Evolutionary conservation across 2,113 vertebrate genomes (phyloP).

Genomic region (Dasyornis broadbenti): DNA sequence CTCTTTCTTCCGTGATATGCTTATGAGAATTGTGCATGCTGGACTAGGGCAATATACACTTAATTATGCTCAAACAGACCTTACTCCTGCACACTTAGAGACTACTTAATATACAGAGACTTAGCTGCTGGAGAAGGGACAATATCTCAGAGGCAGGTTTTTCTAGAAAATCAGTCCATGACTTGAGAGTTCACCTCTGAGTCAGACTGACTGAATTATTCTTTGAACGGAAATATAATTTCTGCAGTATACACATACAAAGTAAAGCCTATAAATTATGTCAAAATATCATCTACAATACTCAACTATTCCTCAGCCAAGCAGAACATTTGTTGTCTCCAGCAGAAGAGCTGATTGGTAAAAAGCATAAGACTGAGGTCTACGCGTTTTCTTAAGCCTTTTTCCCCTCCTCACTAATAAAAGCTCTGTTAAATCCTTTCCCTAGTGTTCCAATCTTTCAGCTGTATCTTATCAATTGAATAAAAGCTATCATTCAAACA

Average conservation of each 20-base stretch:
- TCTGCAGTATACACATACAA: background rate
- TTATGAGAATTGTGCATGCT: background rate
- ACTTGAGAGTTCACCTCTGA: background rate
- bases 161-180: background rate
- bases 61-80: background rate
- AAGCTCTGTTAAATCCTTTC: background rate
- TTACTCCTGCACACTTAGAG: background rate
- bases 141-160: background rate
- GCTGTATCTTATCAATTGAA: background rate
- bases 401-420: fast-evolving
- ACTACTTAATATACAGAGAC: background rate
- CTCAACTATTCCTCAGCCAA: background rate
- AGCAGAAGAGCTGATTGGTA: background rate
- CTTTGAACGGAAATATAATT: background rate
- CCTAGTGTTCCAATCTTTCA: background rate
- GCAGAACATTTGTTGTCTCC: background rate
- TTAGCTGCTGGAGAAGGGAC: background rate
- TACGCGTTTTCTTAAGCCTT: background rate
- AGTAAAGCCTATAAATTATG: background rate
- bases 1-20: background rate
- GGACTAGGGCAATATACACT: background rate
- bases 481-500: background rate
- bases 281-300: background rate
- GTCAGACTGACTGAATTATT: background rate
- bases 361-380: background rate